Base-by-base conservation (phyloP, 2,797 vertebrate species). In the Alcedo quadribrachys region DNA sequence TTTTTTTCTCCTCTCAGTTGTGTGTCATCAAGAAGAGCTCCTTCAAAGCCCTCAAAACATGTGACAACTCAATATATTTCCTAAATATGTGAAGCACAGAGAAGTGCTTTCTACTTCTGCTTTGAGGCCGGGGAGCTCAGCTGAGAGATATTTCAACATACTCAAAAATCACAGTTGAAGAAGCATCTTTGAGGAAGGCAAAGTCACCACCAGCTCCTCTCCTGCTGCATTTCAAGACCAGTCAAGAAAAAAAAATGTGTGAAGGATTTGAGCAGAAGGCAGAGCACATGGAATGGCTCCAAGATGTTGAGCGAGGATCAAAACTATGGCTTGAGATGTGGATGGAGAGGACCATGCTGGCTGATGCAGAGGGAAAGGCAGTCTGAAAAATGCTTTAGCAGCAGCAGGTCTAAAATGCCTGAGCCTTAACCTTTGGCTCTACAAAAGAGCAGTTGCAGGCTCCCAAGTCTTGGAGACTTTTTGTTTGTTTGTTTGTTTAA, bases 1-100 rank as follows among this genome's bases (percentile, higher is more conserved):
- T 71, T 46, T 57, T 35, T 66, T n/a, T 62, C 42, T 71, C 24
- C 71, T 53, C 61, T 75, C n/a, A 33, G 25, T 54, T 3, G 0
- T 5, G 8, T 12, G 15, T 7, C 69, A 54, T 19, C 0, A 1
- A 35, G 17, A 35, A 21, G 32, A 69, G 2, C 12, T 60, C 37
- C 73, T 50, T 37, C 40, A 84, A 70, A 82, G 3, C 45, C 43
- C 37, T 63, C 42, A 35, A 51, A 83, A n/a, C 18, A 11, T 1
- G 2, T 27, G 18, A 28, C 12, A 55, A 6, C 24, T 81, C 37
- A 12, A 15, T 15, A 9, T 15, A 45, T 65, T 45, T 77, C 61
- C 50, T 21, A 46, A 67, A 10, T 6, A 48, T 42, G 8, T 21
- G 45, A 37, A 45, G 35, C n/a, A 14, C 6, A 11, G 42, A 85